Conservation (phyloP, 2,888 invertebrate species). For the Spilosoma lubricipeda region DNA sequence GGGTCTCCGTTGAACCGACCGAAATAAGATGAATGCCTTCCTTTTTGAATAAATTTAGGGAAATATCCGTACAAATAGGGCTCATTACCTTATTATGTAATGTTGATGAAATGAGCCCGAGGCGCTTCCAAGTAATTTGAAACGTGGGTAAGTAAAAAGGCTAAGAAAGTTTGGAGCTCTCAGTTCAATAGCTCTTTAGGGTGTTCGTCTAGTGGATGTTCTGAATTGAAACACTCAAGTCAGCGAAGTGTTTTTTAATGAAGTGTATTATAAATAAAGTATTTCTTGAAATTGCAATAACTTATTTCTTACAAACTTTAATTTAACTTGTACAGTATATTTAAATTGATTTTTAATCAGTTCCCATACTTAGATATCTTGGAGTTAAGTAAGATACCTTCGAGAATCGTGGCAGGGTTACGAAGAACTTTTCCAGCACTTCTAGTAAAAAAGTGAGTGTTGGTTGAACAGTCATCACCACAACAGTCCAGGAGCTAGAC, state of each 20-base stretch:
- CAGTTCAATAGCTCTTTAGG: neutral
- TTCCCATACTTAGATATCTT: too few species aligned
- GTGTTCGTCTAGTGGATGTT: neutral
- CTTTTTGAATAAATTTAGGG: slow-evolving; percentile 43
- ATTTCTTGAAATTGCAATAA: too few species aligned
- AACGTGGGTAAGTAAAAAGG: slow-evolving; percentile 13
- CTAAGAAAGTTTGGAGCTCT: neutral
- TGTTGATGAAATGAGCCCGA: slow-evolving; percentile 31
- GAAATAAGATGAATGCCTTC: slow-evolving; percentile 47
- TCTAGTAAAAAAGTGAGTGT: slow-evolving; percentile 91
- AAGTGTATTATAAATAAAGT: neutral
- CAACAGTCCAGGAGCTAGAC: slow-evolving; percentile 85
- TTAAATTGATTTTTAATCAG: too few species aligned
- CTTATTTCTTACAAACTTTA: too few species aligned
- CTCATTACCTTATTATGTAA: slow-evolving; percentile 43
- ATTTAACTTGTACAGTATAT: too few species aligned
- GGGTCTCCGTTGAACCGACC: slow-evolving; percentile 30
- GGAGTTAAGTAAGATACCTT: slow-evolving; percentile 88
- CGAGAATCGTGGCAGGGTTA: slow-evolving; percentile 88
- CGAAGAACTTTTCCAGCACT: slow-evolving; percentile 94
- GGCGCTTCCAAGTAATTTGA: slow-evolving; percentile 25
- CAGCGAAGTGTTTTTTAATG: neutral
- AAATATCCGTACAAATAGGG: slow-evolving; percentile 46
- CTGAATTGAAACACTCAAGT: neutral
- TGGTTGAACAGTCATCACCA: slow-evolving; percentile 90